Base-by-base conservation (phyloP, 2,113 vertebrate species). In the Narcine bancroftii region DNA sequence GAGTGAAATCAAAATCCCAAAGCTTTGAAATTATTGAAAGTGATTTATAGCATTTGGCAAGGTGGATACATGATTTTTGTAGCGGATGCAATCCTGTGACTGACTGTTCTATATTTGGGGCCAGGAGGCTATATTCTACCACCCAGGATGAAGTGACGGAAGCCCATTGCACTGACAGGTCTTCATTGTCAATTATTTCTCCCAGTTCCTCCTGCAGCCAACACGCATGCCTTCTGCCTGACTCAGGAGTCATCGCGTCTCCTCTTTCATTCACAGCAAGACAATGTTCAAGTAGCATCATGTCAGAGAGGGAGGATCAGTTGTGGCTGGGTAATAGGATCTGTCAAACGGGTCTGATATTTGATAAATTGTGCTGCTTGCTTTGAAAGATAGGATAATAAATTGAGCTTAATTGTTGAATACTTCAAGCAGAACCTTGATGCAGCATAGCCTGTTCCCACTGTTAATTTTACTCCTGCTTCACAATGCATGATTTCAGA, bases 81-180 rank as follows among this genome's bases (percentile, higher is more conserved):
- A 4, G 26, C 9, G 65, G 65, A 91, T 91, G 63, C 63, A 93
- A 93, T 94, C 96, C 92, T 92, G 94, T 95, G 95, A 94, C 92
- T 95, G 95, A 96, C 94, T 96, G 96, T 94, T 96, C 24, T 93
- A 94, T 95, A 96, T 96, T 96, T 96, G 96, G 92, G 93, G 92
- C 93, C 56, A 24, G 92, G 92, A 93, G 92, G 93, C 94, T 93
- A 95, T 72, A 95, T 96, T 96, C 93, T 95, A 96, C 94, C 95
- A 95, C 94, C 95, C 95, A 95, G 93, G 93, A 63, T 92, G 93
- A 93, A 93, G 73, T 94, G 93, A 94, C 93, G 92, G 94, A 94
- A 91, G 53, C 93, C 92, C 26, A 92, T 93, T 93, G 93, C 93
- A 93, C 94, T 94, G 93, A 93, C 93, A 94, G 93, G 92, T 92